phyloP scores from a whole-genome alignment of 2,888 invertebrate species.

The Drosophila borealis region DNA sequence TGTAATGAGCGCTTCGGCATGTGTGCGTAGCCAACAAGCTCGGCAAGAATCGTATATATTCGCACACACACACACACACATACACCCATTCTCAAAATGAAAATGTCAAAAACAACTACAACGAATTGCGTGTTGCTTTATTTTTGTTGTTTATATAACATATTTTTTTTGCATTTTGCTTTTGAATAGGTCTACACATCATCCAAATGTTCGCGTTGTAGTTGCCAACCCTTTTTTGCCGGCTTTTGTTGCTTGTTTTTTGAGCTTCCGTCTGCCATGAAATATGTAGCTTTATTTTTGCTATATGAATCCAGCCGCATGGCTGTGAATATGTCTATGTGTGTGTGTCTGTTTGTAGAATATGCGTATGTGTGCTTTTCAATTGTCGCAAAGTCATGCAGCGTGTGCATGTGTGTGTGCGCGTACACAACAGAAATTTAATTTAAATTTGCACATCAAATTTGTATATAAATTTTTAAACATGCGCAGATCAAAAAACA shows the following conservation, averaged over 20 bases:
- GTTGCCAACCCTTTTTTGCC: slow-evolving; percentile 63
- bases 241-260: slow-evolving; percentile 52
- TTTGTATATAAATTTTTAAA: slow-evolving; percentile 70
- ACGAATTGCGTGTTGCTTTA: slow-evolving; percentile 66
- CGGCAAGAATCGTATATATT: slow-evolving; percentile 1
- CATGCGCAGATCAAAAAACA: slow-evolving; percentile 29
- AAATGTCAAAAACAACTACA: slow-evolving; percentile 68
- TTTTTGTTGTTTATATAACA: slow-evolving; percentile 21
- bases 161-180: slow-evolving; percentile 29
- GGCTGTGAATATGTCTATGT: slow-evolving; percentile 26
- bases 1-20: slow-evolving; percentile 61
- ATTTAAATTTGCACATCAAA: slow-evolving; percentile 77
- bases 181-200: slow-evolving; percentile 52
- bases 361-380: slow-evolving; percentile 37
- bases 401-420: slow-evolving; percentile 17
- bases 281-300: slow-evolving; percentile 63
- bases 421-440: slow-evolving; percentile 62
- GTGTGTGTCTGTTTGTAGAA: slow-evolving; percentile 15
- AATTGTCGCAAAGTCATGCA: slow-evolving; percentile 61
- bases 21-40: slow-evolving; percentile 26
- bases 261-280: slow-evolving; percentile 70
- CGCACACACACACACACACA: slow-evolving; percentile 24
- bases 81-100: slow-evolving; percentile 47
- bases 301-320: slow-evolving; percentile 32
- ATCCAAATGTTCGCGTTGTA: slow-evolving; percentile 45